Percentiles rank a stretch among this genome's conserved stretches.
Evolutionary conservation across 2,888 invertebrate species (phyloP).

Genomic region (Adelognathus sp.): DNA sequence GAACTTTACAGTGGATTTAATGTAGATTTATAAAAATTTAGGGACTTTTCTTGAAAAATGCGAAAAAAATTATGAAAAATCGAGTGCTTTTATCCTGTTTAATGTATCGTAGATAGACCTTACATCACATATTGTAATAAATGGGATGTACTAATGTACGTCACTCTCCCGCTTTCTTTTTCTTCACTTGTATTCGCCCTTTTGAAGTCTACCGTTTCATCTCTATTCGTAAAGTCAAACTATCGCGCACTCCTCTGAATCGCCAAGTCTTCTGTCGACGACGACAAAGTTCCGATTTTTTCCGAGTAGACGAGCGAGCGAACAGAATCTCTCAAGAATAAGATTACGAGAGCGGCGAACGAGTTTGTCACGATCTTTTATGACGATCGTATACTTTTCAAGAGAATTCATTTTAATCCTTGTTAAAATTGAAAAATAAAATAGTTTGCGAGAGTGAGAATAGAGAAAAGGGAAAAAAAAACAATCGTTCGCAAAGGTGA

Average conservation of each 20-base stretch:
- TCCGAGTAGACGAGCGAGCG: background rate
- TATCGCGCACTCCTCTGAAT: background rate
- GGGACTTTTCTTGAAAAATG: background rate
- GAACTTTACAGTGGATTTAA: background rate
- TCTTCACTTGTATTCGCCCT: no score
- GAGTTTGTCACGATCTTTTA: conserved; percentile 5
- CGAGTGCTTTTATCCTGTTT: background rate
- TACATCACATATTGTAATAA: no score
- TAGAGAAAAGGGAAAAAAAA: background rate
- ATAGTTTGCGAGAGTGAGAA: background rate
- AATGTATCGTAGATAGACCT: no score
- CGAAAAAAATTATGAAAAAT: background rate
- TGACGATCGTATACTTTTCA: background rate
- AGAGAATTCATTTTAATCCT: background rate
- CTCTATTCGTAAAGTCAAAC: background rate
- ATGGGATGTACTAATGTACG: no score
- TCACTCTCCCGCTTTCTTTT: no score
- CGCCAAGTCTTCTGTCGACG: background rate
- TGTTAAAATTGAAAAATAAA: background rate
- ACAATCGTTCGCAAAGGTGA: background rate
- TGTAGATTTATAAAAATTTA: no score
- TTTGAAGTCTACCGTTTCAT: no score
- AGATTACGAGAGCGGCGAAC: background rate
- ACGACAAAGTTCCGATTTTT: conserved; percentile 8
- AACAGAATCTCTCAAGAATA: background rate